Evolutionary conservation across 2,888 invertebrate genomes (phyloP), one percentile per base, ranked within the genome.

Genomic region (Hyposoter didymator): DNA sequence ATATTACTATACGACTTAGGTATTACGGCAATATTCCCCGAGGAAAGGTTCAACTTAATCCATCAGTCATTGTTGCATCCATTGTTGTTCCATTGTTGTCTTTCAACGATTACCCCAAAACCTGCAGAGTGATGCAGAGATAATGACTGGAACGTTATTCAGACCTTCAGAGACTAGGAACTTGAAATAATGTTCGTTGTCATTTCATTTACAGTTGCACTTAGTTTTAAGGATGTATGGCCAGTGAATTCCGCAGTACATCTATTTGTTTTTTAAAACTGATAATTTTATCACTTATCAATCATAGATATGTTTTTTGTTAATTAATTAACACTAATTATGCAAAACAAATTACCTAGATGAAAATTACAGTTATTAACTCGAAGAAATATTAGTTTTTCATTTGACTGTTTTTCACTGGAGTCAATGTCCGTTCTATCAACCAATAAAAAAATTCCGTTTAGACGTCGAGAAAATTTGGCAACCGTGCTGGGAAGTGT

Each of bases 351-450:
- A 64, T 64, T 35, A 35, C 17, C 64, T n/a, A 35, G 32, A 64
- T 64, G 35, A 69, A 69, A 69, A 22, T 69, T 69, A 45, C 5
- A 69, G 19, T 70, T 70, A 70, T 70, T 70, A 49, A 49, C 47
- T 70, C 32, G 17, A 32, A 49, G n/a, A 49, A 17, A 49, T 6
- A 49, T 49, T 5, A 49, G 49, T 49, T 49, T n/a, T 49, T 49
- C 49, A 49, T 70, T 70, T 49, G 70, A 70, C 32, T 70, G 14
- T 49, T 70, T 70, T 47, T 47, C 49, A 49, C 47, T 70, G 10
- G 49, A 47, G 47, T 22, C 49, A 17, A 69, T 69, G 47, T 69
- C 22, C 47, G 69, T 69, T 69, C 69, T 28, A 22, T 28, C 22
- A 69, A 5, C 47, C 69, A 69, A 69, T 69, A 1, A 17, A 70